phyloP scores from a whole-genome alignment of 92 coral and sea anemone species.

The Nematostella vectensis region DNA sequence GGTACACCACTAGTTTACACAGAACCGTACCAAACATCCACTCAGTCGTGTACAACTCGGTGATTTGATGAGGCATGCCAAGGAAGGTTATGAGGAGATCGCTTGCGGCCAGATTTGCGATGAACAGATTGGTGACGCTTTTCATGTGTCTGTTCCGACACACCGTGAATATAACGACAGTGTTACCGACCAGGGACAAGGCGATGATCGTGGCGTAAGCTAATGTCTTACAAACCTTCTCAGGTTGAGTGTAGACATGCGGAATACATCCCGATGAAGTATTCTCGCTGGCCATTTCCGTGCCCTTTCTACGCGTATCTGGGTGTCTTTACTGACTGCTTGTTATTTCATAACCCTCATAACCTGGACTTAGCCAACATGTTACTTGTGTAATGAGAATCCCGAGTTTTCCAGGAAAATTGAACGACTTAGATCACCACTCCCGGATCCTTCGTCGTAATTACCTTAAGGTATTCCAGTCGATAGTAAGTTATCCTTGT shows the following conservation, averaged over 20 bases:
- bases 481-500: no score
- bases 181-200: slow-evolving; percentile 60
- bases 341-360: no score
- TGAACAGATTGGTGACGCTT: slow-evolving; percentile 72
- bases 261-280: slow-evolving; percentile 33
- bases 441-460: no score
- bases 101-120: slow-evolving; percentile 73
- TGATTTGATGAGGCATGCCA: slow-evolving; percentile 73
- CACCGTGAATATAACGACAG: slow-evolving; percentile 59
- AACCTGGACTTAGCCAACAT: no score
- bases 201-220: slow-evolving; percentile 45
- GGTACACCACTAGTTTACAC: slow-evolving; percentile 66
- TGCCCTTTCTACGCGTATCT: no score
- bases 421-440: no score
- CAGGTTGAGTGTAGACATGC: slow-evolving; percentile 32
- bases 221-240: slow-evolving; percentile 45
- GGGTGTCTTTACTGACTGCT: no score
- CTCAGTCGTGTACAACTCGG: slow-evolving; percentile 45
- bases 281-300: no score
- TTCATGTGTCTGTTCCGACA: slow-evolving; percentile 57
- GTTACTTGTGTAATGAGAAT: no score
- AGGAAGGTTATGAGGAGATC: slow-evolving; percentile 61
- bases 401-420: no score
- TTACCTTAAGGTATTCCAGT: no score
- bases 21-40: slow-evolving; percentile 66